Conservation (phyloP, 23 tunicate species). For the Phallusia fumigata region DNA sequence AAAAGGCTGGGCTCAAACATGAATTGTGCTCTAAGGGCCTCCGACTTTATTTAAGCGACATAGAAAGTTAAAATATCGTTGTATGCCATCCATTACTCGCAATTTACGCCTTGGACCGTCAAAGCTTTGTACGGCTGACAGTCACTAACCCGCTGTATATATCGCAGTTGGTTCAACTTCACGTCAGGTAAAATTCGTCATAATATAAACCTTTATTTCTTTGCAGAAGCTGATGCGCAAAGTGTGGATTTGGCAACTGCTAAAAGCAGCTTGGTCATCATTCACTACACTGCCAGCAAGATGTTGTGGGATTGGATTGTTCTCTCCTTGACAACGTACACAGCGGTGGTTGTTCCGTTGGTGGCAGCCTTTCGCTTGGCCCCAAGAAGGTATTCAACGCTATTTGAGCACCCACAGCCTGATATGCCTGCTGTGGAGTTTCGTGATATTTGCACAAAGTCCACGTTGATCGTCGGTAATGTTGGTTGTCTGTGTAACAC, state of each 20-base stretch:
- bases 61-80: no score
- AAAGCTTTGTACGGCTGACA: no score
- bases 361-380: conserved; percentile 52
- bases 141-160: no score
- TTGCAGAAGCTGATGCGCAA: background rate
- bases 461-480: no score
- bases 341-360: conserved; percentile 77
- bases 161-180: no score
- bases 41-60: no score
- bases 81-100: no score
- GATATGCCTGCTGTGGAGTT: background rate
- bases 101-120: no score
- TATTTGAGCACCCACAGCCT: background rate
- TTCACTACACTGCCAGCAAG: conserved; percentile 65
- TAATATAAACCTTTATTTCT: background rate
- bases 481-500: no score
- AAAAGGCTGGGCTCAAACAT: no score
- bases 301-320: conserved; percentile 78
- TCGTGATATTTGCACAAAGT: no score
- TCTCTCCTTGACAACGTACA: conserved; percentile 56
- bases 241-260: background rate
- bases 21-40: no score
- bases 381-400: conserved; percentile 38
- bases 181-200: background rate
- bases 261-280: conserved; percentile 26